Evolutionary conservation across 2,113 vertebrate species (phyloP).

Genomic region (Cololabis saira): DNA sequence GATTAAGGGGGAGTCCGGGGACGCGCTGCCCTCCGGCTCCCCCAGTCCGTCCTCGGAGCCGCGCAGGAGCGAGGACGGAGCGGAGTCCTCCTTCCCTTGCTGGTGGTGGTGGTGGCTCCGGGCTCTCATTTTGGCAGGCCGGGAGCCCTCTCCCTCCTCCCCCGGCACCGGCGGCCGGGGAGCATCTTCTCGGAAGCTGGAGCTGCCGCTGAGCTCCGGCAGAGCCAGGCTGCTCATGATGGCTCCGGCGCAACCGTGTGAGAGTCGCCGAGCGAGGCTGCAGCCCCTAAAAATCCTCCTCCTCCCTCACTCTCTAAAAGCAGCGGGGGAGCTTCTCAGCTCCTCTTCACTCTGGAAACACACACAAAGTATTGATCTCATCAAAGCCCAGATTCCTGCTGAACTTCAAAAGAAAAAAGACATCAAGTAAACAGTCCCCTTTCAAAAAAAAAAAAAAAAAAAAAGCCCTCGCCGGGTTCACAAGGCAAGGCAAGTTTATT

Average conservation of each 20-base stretch:
- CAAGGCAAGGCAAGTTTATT: no score
- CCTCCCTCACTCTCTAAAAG: constrained; percentile 93
- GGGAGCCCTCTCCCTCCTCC: constrained; percentile 93
- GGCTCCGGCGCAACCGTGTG: constrained; percentile 81
- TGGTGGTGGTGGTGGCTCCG: no score
- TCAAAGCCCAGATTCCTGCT: constrained; percentile 97
- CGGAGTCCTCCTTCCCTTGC: no score
- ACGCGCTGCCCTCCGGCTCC: constrained; percentile 96
- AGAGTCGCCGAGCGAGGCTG: constrained; percentile 80
- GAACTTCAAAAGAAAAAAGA: constrained; percentile 92
- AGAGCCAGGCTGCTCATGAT: constrained; percentile 99
- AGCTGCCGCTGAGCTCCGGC: constrained; percentile 88
- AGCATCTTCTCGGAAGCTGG: constrained; percentile 98
- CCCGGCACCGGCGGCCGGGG: constrained; percentile 96
- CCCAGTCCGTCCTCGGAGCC: constrained; percentile 92
- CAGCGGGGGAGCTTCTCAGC: constrained; percentile 95
- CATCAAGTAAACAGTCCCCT: constrained; percentile 90
- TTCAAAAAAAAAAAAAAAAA: constrained; percentile 28
- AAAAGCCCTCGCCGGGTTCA: constrained; percentile 81
- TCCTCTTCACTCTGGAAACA: constrained; percentile 92
- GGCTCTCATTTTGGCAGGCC: constrained; percentile 84
- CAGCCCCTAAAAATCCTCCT: constrained; percentile 86
- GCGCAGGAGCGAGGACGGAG: no score
- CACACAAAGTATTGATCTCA: constrained; percentile 96
- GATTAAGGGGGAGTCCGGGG: constrained; percentile 91